Base-by-base conservation (phyloP, 2,113 vertebrate species). In the Petrocephalus microphthalmus region DNA sequence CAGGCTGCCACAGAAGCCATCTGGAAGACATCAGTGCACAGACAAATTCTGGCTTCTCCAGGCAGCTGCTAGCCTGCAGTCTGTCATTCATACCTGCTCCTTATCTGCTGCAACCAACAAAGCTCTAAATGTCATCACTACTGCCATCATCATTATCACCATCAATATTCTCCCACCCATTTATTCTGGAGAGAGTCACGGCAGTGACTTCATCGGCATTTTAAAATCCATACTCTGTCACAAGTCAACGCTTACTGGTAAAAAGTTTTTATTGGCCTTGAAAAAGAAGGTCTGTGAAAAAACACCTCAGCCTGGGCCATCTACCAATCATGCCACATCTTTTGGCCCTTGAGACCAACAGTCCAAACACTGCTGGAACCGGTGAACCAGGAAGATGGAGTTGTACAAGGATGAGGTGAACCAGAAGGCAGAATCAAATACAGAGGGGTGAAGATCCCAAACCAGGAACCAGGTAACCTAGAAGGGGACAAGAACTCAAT, bases 21-120 rank as follows among this genome's bases (percentile, higher is more conserved):
- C 87, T 88, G 87, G 87, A 88, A 88, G n/a, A 42, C 54, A 88
- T 88, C 53, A 84, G 74, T 52, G 33, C 53, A 29, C 47, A 49
- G 64, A 81, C 42, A 17, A 45, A 17, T 57, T 19, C 7, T 42
- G 19, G n/a, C n/a, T 87, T 25, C 86, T 78, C 37, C 53, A 42
- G 71, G 20, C 52, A 81, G 29, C 51, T 22, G 51, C 25, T 54
- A 22, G n/a, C 15, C 22, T 17, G 51, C 52, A 13, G 49, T 56
- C 19, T 85, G 52, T 54, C 84, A 54, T 54, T 53, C 49, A 85
- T 19, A 7, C 29, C 84, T 54, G 84, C 84, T 29, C 13, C 5
- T 15, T 17, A 15, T 13, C 37, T 82, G 33, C 78, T 19, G 37
- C 13, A 45, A 1, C 29, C 49, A 49, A 29, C 15, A 53, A 53